Base-by-base conservation (phyloP, 2,888 invertebrate species). In the Acronicta leporina region DNA sequence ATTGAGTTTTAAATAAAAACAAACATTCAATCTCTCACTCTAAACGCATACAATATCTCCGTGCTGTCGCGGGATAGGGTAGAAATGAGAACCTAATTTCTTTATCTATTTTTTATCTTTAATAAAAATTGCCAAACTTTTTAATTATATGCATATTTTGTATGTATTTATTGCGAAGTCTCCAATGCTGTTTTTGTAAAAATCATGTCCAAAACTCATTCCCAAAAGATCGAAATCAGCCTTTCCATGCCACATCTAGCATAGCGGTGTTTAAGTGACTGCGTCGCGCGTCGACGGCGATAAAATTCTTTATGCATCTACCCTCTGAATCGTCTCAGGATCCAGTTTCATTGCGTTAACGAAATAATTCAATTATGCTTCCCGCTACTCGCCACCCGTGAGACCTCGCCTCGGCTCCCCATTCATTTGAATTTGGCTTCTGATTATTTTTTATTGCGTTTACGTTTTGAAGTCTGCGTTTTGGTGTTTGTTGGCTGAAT, bases 331-430 rank as follows among this genome's bases (percentile, higher is more conserved):
- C 85, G 86, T 87, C 87, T 83, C 87, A 84, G 86, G 85, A 87
- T 89, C 86, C 88, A 85, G 88, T 91, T 91, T 91, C 89, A 91
- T 92, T 92, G 88, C 88, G 88, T 85, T 92, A 91, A 88, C 90
- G 87, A 89, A 91, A 92, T 92, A 88, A 91, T 92, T 91, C 89
- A 89, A 92, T 92, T 92, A 90, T 82, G 83, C 80, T 80, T 76
- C 54, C 50, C 62, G 64, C 57, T 60, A 58, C 53, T 50, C 63
- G 66, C 70, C 38, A 51, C 63, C 73, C 41, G 50, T 63, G 61
- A 57, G 56, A 70, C 65, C 62, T 53, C 53, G 51, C 38, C 53
- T 70, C 49, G 59, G 33, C 46, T 56, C 73, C 67, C 69, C 60
- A 68, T 69, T 68, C 74, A 68, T 67, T 79, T 76, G 57, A 70